phyloP scores from a whole-genome alignment of 2,113 vertebrate species.

The Sminthopsis crassicaudata region DNA sequence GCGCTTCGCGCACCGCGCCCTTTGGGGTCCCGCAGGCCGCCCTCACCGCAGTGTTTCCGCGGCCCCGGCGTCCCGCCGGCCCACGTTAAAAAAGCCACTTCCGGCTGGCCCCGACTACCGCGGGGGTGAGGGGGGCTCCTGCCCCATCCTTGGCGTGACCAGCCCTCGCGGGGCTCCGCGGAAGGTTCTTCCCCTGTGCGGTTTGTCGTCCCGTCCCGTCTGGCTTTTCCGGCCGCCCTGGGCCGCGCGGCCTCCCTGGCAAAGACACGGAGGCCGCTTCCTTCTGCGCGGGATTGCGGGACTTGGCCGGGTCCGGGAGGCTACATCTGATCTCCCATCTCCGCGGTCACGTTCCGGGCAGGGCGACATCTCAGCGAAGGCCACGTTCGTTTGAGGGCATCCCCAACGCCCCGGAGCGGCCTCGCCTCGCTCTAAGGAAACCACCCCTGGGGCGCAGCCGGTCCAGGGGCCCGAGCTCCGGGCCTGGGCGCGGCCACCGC shows the following conservation, averaged over 20 bases:
- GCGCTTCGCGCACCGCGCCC: not conserved
- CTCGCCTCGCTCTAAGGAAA: not conserved
- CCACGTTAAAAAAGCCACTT: not conserved
- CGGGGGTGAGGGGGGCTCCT: no score
- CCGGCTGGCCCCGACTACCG: not conserved
- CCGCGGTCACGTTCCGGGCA: no score
- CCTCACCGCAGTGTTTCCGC: not conserved
- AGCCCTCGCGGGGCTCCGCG: not conserved
- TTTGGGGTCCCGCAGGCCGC: not conserved
- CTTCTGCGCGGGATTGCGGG: no score
- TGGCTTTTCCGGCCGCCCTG: no score
- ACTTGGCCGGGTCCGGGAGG: no score
- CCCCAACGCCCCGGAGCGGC: no score
- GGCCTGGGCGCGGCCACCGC: no score
- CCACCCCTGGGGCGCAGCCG: no score
- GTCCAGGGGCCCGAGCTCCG: not conserved
- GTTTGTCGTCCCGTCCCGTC: not conserved
- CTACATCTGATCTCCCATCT: no score
- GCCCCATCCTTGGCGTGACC: not conserved
- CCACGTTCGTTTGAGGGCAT: no score
- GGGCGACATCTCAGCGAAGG: not conserved
- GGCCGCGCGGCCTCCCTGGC: no score
- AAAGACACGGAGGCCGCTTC: no score
- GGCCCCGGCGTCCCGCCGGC: not conserved
- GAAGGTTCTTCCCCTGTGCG: not conserved